phyloP scores from a whole-genome alignment of 2,888 invertebrate genomes.

The Kuschelorhynchus macadamiae region DNA sequence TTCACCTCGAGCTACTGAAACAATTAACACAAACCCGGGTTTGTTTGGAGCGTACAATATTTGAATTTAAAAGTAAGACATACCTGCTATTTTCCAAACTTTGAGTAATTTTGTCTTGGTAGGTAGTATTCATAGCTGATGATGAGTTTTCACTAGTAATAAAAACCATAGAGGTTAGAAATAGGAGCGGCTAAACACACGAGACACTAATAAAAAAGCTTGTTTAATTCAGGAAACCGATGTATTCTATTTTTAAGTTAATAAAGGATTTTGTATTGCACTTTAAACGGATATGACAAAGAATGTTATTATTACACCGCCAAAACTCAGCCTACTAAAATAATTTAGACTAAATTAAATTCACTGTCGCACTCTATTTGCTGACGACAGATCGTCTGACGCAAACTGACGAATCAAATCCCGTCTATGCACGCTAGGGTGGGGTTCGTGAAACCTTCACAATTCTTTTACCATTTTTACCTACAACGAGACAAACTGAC shows the following conservation, averaged over 20 bases:
- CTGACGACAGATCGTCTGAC: constrained; percentile 50
- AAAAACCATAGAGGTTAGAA: constrained; percentile 46
- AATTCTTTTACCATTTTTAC: constrained; percentile 25
- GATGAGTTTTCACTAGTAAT: constrained; percentile 41
- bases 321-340: constrained; percentile 29
- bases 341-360: constrained; percentile 28
- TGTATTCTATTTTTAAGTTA: constrained; percentile 7
- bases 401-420: constrained; percentile 44
- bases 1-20: constrained; percentile 46
- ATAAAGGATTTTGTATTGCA: constrained; percentile 27
- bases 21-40: too few relatives aligned
- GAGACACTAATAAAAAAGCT: constrained; percentile 6
- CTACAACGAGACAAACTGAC: background rate
- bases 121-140: constrained; percentile 48
- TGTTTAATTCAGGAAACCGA: constrained; percentile 3
- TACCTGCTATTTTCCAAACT: constrained; percentile 63
- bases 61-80: too few relatives aligned
- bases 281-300: constrained; percentile 29
- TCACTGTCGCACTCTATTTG: constrained; percentile 28
- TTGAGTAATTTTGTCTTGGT: constrained; percentile 60
- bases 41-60: too few relatives aligned
- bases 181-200: constrained; percentile 27
- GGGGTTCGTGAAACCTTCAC: constrained; percentile 46
- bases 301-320: constrained; percentile 29
- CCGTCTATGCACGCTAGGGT: constrained; percentile 35